Evolutionary conservation across 2,797 vertebrate species (phyloP), one percentile per base, ranked within the genome.

Genomic region (Spinus pinus): DNA sequence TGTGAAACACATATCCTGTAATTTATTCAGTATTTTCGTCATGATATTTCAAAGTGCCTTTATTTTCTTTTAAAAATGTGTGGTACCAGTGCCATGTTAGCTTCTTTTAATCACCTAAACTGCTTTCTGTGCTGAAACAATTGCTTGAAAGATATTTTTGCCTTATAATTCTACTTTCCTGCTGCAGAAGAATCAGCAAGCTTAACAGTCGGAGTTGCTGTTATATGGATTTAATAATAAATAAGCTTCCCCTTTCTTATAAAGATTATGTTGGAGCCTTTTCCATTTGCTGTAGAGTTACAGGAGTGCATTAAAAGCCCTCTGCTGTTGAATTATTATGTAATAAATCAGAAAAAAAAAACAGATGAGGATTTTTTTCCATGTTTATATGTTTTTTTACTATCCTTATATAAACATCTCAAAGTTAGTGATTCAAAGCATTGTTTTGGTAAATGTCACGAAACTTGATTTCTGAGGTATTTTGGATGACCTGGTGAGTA

Each of bases 1-100:
- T 8, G 1, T 92, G 93, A 95, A 93, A 89, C 64, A 64, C 74
- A 46, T 82, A 94, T 91, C 95, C 94, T 93, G 69, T 81, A 95
- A 96, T 96, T 90, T 94, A 77, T 78, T 91, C 82, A 47, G 39
- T 72, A 69, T 87, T 91, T 96, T 96, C 0, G 4, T 56, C 70
- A 64, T 87, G 71, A 17, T 85, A 71, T 94, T 95, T 95, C 94
- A 80, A 81, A 94, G 67, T 89, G 14, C 39, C 56, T 88, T 47
- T 94, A 74, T 94, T 87, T 94, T 85, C 70, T 82, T 82, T 80
- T 81, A 53, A 69, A 92, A 78, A n/a, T 41, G 28, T 51, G 6
- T 53, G 25, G 53, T 81, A 71, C 21, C 53, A 44, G 33, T 79
- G 53, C 78, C 10, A 0, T 53, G n/a, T 77, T 50, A 61, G 50